Base-by-base conservation (phyloP, 2,888 invertebrate genomes). In the Thymelicus sylvestris region DNA sequence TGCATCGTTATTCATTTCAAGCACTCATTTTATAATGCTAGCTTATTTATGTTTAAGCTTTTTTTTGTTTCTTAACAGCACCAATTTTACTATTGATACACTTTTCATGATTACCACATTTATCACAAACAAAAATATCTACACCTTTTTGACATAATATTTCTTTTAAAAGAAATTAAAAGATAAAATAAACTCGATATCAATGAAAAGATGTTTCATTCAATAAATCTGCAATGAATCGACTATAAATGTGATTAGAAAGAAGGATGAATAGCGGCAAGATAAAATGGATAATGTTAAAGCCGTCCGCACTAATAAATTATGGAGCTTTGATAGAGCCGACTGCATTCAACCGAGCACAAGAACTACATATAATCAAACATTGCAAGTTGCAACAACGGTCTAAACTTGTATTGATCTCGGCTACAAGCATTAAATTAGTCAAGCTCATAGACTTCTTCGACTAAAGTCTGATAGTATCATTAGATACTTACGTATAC, bases 261-360 rank as follows among this genome's bases (percentile, higher is more conserved):
- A 77, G 74, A 78, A 78, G 74, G 76, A 77, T 78, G 73, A 75
- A 77, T 73, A 76, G 76, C 80, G 78, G 80, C 79, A 79, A 84
- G 84, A 87, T 85, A 83, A 87, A 87, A 82, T 78, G 80, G 80
- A 82, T 80, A 74, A 74, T 83, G 83, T 82, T 76, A 80, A 81
- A 55, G 77, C 81, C 81, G 82, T 81, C 83, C 83, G 80, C 78
- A 81, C 82, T 83, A 84, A 87, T 87, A 87, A 87, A 86, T 88
- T 84, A 89, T 81, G 74, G 78, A 82, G 81, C 86, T 85, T 88
- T 88, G 85, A 88, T 88, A 85, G 85, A 83, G 81, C 86, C 83
- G 85, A 83, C 84, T 81, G 80, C 79, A 82, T 80, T 80, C 78
- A 84, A 83, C 78, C 81, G 80, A 76, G 76, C 78, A 79, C 77